These are phyloP conservation scores for Nipponia nippon DNA, from an alignment of 2,113 vertebrate species.

Conservation along the genomic window DNA sequence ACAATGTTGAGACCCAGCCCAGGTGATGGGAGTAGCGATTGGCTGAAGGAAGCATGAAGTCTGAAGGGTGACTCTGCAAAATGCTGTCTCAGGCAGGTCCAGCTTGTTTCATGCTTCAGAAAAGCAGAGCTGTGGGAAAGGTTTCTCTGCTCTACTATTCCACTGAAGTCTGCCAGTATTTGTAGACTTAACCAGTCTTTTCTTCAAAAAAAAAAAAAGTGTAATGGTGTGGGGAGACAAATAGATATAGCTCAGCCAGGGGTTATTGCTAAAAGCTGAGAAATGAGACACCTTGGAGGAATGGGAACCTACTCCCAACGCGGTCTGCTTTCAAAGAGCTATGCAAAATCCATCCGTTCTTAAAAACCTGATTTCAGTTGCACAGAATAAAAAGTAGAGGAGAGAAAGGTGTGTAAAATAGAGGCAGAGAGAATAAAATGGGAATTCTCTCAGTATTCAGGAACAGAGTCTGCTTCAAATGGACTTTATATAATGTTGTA, in stretches of 20 bases:
- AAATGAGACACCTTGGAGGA: background rate
- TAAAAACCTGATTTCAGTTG: background rate
- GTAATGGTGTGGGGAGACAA: background rate
- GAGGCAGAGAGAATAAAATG: background rate
- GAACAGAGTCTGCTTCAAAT: background rate
- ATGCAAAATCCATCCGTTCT: background rate
- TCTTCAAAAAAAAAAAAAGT: background rate
- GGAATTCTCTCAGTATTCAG: background rate
- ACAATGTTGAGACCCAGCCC: background rate
- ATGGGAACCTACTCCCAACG: background rate
- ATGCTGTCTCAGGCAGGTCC: background rate
- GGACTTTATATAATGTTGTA: background rate
- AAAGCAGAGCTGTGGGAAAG: background rate
- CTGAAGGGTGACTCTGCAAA: slow-evolving; percentile 37
- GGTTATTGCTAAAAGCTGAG: background rate
- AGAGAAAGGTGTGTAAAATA: background rate
- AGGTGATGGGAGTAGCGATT: background rate
- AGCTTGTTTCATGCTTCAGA: background rate
- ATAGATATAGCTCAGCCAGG: background rate
- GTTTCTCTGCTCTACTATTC: background rate
- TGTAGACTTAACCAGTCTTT: background rate
- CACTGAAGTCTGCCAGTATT: background rate
- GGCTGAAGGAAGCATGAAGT: background rate
- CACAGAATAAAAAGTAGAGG: background rate
- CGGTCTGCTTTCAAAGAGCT: background rate